Evolutionary conservation across 2,888 invertebrate genomes (phyloP), one percentile per base, ranked within the genome.

Genomic region (Catocala nupta): DNA sequence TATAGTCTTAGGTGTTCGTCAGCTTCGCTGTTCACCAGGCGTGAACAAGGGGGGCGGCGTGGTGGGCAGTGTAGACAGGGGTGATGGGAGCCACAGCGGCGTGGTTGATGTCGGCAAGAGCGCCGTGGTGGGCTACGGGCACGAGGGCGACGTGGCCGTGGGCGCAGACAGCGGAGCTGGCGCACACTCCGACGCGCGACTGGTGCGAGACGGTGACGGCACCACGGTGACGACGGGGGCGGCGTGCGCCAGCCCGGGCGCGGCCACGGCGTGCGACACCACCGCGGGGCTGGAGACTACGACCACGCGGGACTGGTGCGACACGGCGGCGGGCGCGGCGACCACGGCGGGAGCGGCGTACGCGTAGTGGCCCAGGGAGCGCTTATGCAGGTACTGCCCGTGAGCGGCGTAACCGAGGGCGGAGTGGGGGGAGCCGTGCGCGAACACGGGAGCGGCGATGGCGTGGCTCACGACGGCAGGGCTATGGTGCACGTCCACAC

Each of bases 301-400:
- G 51, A 87, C 86, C 47, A 88, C 86, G 52, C 94, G 87, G 69
- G 86, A 85, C 72, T 84, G 87, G 78, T 91, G 92, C 7, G 91
- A 92, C 9, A 87, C 83, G 60, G 81, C 78, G 48, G 81, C 73
- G 65, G 80, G 77, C 70, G 50, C 53, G 4, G 42, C 48, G 16
- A 95, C 93, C 39, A 90, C 90, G 53, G 94, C 84, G 13, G 94
- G 90, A 43, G 92, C 91, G 83, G 86, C 57, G 79, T 85, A 78
- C 0, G 87, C 82, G 71, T 83, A 65, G 80, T 87, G 83, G 58
- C 83, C 81, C 71, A 87, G 71, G 52, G 88, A 87, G 57, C 89
- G 88, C 73, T 88, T 89, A 80, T 87, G 81, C 75, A 89, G 73
- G 64, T 75, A 75, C 78, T 88, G 89, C 63, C 86, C 8, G 36